Percentiles rank a stretch among this genome's conserved stretches.
phyloP scores from a whole-genome alignment of 2,888 invertebrate species.

The Leucania comma region DNA sequence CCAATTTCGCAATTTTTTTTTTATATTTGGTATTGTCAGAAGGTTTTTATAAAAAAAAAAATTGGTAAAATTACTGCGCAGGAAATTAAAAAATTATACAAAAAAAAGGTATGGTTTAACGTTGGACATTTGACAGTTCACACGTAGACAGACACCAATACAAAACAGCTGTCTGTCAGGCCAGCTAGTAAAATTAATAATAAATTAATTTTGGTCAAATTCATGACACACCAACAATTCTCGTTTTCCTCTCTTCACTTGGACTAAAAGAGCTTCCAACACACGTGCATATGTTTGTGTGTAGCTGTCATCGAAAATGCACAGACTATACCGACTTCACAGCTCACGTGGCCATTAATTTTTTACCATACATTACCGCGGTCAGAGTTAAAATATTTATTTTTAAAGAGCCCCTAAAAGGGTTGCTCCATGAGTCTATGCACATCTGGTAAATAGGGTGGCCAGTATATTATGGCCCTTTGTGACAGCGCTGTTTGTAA shows the following conservation, averaged over 20 bases:
- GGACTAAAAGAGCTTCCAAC: slow-evolving; percentile 39
- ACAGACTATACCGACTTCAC: slow-evolving; percentile 62
- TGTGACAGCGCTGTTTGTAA: background rate
- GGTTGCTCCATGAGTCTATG: slow-evolving; percentile 44
- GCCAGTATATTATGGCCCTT: slow-evolving; percentile 13
- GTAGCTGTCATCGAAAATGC: slow-evolving; percentile 81
- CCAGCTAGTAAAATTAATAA: no score
- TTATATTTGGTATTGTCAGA: no score
- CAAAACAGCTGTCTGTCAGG: no score
- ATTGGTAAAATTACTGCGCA: no score
- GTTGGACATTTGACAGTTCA: no score
- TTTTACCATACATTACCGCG: slow-evolving; percentile 73
- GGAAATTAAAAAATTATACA: no score
- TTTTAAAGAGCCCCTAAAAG: slow-evolving; percentile 69
- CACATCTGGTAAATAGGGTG: slow-evolving; percentile 57
- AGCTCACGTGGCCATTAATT: slow-evolving; percentile 69
- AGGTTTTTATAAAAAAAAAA: no score
- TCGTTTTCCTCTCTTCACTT: slow-evolving; percentile 36
- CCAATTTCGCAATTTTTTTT: no score
- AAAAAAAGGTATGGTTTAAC: no score
- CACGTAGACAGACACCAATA: no score
- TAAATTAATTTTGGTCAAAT: no score
- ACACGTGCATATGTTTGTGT: slow-evolving; percentile 77
- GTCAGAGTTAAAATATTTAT: slow-evolving; percentile 76
- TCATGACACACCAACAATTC: background rate